phyloP scores from a whole-genome alignment of 2,113 vertebrate species.

The Telmatochromis sp. region DNA sequence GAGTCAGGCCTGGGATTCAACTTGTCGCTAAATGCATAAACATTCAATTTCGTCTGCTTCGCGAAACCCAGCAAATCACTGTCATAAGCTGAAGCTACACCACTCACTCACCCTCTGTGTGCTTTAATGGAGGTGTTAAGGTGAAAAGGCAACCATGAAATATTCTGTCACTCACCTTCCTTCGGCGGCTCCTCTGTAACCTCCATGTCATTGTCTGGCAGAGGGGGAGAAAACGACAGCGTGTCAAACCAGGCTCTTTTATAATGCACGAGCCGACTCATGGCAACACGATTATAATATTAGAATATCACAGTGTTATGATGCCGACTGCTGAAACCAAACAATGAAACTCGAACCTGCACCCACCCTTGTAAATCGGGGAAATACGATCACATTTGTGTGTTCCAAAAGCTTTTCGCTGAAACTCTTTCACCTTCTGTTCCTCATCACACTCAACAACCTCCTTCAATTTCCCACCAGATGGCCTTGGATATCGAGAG shows the following conservation, averaged over 20 bases:
- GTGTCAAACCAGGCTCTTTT: conserved; percentile 21
- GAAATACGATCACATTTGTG: not conserved
- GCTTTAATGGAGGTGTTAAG: conserved; percentile 56
- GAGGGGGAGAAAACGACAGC: conserved; percentile 10
- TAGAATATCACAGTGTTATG: not conserved
- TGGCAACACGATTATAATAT: conserved; percentile 9
- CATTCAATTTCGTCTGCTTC: conserved; percentile 42
- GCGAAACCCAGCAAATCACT: conserved; percentile 33
- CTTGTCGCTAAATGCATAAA: conserved; percentile 56
- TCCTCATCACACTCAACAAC: conserved; percentile 5
- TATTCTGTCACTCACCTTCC: conserved; percentile 69
- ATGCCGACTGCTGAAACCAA: not conserved
- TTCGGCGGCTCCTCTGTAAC: conserved; percentile 49
- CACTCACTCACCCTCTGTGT: conserved; percentile 39
- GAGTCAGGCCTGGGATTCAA: conserved; percentile 28
- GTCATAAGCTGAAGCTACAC: conserved; percentile 27
- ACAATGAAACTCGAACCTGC: not conserved
- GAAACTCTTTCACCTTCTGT: not conserved
- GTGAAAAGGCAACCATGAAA: conserved; percentile 58
- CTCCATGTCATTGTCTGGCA: conserved; percentile 65
- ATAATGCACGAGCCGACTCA: conserved; percentile 7
- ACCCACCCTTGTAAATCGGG: not conserved
- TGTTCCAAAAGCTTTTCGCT: not conserved
- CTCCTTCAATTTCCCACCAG: conserved; percentile 2
- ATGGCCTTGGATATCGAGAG: conserved; percentile 30